Conservation (phyloP, 64 coral and sea anemone species). For the Trachythela sp. region DNA sequence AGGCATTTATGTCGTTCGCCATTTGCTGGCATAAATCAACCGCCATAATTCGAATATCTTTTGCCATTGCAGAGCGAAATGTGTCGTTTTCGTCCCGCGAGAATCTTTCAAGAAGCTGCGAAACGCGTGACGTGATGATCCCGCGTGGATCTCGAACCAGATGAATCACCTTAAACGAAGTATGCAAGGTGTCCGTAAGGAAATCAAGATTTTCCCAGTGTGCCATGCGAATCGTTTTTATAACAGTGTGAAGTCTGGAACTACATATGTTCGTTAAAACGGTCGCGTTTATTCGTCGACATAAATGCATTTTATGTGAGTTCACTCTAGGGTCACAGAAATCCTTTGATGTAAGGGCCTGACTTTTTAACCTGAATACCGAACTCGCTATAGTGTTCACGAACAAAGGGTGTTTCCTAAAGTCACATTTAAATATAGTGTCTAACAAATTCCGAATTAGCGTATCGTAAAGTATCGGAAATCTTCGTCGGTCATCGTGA, state of each 20-base stretch:
- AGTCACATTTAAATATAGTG: neutral
- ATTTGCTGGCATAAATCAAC: neutral
- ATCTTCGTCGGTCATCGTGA: neutral
- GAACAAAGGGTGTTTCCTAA: neutral
- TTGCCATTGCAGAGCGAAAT: neutral
- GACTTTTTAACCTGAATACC: neutral
- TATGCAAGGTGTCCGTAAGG: neutral
- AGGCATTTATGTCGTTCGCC: neutral
- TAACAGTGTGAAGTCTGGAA: neutral
- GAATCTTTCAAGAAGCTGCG: neutral
- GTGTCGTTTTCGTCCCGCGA: neutral
- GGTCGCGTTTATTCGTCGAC: neutral
- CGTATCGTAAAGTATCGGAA: neutral
- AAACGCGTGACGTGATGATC: neutral
- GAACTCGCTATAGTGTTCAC: neutral
- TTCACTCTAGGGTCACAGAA: neutral
- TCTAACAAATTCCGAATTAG: neutral
- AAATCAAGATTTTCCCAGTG: neutral
- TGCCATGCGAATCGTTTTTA: neutral
- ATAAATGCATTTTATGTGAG: neutral
- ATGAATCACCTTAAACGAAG: neutral
- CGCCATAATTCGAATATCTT: neutral
- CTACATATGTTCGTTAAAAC: neutral
- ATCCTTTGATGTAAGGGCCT: neutral
- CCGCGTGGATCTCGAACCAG: neutral